Evolutionary conservation across 2,797 vertebrate species (phyloP).

Genomic region (Macropodus opercularis): DNA sequence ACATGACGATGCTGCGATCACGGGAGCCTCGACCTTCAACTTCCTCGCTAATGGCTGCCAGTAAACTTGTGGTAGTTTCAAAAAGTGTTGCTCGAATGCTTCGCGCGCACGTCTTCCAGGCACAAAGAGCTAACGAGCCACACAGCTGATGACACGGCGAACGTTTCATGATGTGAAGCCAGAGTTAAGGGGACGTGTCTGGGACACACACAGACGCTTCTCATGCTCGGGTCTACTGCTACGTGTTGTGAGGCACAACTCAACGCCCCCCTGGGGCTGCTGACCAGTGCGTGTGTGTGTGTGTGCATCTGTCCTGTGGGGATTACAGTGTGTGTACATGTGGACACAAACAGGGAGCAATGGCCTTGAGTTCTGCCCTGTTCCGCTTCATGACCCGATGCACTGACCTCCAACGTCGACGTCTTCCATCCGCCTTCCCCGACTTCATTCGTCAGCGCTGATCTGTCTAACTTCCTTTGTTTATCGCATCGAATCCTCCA

Average conservation of each 20-base stretch:
- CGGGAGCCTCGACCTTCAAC: constrained; percentile 34
- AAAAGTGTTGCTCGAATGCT: neutral
- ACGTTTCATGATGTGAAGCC: neutral
- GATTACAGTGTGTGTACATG: constrained; percentile 41
- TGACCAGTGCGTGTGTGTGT: constrained; percentile 38
- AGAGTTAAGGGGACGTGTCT: neutral
- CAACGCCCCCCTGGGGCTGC: constrained; percentile 35
- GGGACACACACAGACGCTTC: constrained; percentile 49
- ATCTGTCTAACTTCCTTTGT: constrained; percentile 10
- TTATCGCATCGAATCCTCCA: constrained; percentile 15
- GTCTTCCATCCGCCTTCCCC: constrained; percentile 13
- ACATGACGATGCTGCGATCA: constrained; percentile 3
- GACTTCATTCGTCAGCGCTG: constrained; percentile 10
- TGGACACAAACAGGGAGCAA: constrained; percentile 57
- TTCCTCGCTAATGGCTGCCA: constrained; percentile 5
- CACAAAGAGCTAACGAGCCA: neutral
- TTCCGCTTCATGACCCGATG: constrained; percentile 62
- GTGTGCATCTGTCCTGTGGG: constrained; percentile 48
- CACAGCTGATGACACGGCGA: neutral
- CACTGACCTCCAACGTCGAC: constrained; percentile 28
- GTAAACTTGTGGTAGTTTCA: constrained; percentile 2
- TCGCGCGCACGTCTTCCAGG: neutral
- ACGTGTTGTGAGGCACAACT: constrained; percentile 73
- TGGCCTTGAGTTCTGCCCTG: constrained; percentile 66
- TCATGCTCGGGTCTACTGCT: constrained; percentile 75